Evolutionary conservation across 2,888 invertebrate species (phyloP).

Genomic region (Minunthozetes semirufus): DNA sequence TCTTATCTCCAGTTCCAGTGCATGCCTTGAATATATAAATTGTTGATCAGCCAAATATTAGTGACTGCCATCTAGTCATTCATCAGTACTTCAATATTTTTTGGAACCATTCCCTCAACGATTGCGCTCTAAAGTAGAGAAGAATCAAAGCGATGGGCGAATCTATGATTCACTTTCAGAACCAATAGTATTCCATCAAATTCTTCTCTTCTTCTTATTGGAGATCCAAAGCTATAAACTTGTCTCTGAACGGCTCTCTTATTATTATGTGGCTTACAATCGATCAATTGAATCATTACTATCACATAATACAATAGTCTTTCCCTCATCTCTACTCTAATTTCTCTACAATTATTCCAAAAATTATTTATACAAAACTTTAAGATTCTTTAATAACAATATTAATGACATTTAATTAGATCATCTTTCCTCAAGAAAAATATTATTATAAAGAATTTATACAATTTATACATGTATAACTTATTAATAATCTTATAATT

Average conservation of each 20-base stretch:
- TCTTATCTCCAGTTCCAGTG: conserved; percentile 5
- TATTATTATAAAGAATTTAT: too few relatives aligned
- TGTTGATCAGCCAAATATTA: not conserved
- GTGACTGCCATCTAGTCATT: conserved; percentile 24
- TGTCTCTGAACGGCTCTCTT: conserved; percentile 6
- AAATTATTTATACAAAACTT: not conserved
- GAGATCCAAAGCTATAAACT: not conserved
- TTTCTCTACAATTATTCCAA: not conserved
- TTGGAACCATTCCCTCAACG: not conserved
- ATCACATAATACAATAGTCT: not conserved
- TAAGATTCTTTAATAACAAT: too few relatives aligned
- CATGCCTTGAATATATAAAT: conserved; percentile 22
- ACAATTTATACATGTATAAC: too few relatives aligned
- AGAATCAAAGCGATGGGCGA: not conserved
- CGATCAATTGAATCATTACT: conserved; percentile 25
- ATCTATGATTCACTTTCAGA: not conserved
- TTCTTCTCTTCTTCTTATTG: not conserved
- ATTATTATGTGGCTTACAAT: conserved; percentile 25
- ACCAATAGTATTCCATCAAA: conserved; percentile 6
- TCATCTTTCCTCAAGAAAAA: too few relatives aligned
- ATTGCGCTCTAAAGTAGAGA: not conserved
- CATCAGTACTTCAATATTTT: conserved; percentile 1
- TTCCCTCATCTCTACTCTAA: not conserved
- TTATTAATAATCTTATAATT: too few relatives aligned
- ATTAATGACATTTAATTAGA: too few relatives aligned